Percentiles rank a stretch among this genome's conserved stretches.
phyloP scores from a whole-genome alignment of 1,140 invertebrate species.

The Diachasmimorpha longicaudata region DNA sequence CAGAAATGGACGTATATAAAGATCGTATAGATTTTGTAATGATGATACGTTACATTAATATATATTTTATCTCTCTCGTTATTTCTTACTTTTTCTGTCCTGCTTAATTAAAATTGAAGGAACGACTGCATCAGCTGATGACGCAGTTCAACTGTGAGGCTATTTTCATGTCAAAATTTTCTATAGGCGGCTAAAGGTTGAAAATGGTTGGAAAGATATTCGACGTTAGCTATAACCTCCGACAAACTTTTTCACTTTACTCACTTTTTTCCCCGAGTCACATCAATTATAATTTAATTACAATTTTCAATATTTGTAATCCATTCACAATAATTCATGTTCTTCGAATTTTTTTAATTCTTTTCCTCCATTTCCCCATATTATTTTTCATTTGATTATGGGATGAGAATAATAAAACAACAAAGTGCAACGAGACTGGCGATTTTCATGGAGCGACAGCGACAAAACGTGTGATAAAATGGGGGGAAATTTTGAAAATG shows the following conservation, averaged over 20 bases:
- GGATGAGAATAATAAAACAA: neutral
- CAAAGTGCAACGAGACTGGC: neutral
- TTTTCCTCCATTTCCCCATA: neutral
- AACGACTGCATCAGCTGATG: neutral
- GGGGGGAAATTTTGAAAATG: neutral
- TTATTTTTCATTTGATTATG: neutral
- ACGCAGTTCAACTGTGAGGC: neutral
- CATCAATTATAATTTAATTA: no score
- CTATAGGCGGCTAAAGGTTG: neutral
- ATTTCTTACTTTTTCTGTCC: no score
- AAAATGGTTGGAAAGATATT: neutral
- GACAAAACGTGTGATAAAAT: neutral
- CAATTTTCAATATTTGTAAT: no score
- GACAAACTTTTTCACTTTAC: no score
- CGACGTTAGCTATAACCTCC: no score
- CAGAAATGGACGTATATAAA: no score
- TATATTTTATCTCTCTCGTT: no score
- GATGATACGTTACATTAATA: neutral
- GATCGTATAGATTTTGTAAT: neutral
- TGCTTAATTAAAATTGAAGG: neutral
- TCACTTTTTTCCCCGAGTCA: no score
- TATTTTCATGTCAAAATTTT: neutral
- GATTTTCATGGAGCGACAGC: neutral
- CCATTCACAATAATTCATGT: no score
- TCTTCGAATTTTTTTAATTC: neutral